phyloP scores from a whole-genome alignment of 2,888 invertebrate species.

The Diogma glabrata region DNA sequence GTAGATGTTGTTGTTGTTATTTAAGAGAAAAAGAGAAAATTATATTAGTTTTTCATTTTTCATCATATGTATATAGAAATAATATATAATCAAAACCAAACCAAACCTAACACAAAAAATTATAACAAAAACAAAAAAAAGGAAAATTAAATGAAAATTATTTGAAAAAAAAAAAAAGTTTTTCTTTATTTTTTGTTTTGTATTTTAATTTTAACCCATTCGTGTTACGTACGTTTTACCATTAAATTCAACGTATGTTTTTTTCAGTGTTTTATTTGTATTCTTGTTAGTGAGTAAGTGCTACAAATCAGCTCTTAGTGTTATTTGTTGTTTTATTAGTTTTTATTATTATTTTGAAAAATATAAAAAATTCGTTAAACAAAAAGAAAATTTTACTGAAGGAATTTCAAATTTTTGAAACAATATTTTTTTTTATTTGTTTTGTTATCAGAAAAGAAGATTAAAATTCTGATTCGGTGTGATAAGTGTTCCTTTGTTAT shows the following conservation, averaged over 20 bases:
- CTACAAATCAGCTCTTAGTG: not conserved
- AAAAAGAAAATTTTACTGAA: not conserved
- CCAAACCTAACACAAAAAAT: conserved; percentile 9
- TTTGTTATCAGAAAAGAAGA: no score
- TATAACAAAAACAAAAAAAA: no score
- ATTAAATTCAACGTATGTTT: conserved; percentile 2
- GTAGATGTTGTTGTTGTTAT: no score
- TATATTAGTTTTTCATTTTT: conserved; percentile 2
- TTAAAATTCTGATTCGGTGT: no score
- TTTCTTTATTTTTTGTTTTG: no score
- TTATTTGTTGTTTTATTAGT: not conserved
- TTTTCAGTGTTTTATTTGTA: not conserved
- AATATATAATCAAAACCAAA: conserved; percentile 8
- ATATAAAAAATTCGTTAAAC: not conserved
- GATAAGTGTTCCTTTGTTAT: no score
- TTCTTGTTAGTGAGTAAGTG: not conserved
- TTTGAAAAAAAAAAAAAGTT: no score
- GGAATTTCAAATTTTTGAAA: not conserved
- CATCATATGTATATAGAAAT: conserved; percentile 6
- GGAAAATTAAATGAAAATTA: no score
- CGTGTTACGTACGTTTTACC: conserved; percentile 8
- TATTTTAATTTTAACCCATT: conserved; percentile 9
- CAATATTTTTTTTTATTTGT: not conserved
- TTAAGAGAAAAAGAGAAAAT: conserved; percentile 4
- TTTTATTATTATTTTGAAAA: not conserved